Conservation (phyloP, 2,888 invertebrate genomes). For the Drosophila crucigera region DNA sequence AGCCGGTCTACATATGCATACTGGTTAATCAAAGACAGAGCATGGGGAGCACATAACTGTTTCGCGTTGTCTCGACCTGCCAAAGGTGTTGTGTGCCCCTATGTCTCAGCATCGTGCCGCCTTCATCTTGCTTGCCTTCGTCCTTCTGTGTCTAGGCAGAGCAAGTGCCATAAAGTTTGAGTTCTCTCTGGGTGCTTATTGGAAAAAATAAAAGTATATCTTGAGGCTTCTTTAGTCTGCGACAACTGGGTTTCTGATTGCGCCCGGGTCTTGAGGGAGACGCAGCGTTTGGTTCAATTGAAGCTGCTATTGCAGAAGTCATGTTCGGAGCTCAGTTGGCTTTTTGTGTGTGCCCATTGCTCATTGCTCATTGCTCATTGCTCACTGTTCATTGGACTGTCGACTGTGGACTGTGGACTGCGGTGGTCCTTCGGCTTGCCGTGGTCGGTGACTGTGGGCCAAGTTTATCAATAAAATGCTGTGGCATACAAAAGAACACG, state of each 20-base stretch:
- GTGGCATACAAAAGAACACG: constrained; percentile 74
- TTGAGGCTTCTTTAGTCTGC: constrained; percentile 34
- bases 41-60: constrained; percentile 25
- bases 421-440: constrained; percentile 50
- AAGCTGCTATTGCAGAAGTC: constrained; percentile 49
- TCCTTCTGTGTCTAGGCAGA: constrained; percentile 24
- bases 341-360: constrained; percentile 49
- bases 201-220: constrained; percentile 46
- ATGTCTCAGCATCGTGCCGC: not conserved
- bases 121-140: not conserved
- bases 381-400: constrained; percentile 26
- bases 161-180: constrained; percentile 54
- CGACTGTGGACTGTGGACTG: constrained; percentile 15
- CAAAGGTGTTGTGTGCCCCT: constrained; percentile 50
- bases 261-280: constrained; percentile 13
- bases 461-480: constrained; percentile 79
- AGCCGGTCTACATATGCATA: constrained; percentile 46
- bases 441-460: constrained; percentile 36
- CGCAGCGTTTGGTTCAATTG: constrained; percentile 34
- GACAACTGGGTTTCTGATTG: constrained; percentile 57
- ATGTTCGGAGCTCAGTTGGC: constrained; percentile 54
- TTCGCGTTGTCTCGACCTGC: constrained; percentile 53
- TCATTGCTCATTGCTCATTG: constrained; percentile 29
- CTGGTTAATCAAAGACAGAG: constrained; percentile 58
- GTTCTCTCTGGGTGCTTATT: constrained; percentile 33